Percentiles rank a stretch among this genome's conserved stretches.
phyloP scores from a whole-genome alignment of 1,140 invertebrate genomes.

The Xylocopa sonorina region DNA sequence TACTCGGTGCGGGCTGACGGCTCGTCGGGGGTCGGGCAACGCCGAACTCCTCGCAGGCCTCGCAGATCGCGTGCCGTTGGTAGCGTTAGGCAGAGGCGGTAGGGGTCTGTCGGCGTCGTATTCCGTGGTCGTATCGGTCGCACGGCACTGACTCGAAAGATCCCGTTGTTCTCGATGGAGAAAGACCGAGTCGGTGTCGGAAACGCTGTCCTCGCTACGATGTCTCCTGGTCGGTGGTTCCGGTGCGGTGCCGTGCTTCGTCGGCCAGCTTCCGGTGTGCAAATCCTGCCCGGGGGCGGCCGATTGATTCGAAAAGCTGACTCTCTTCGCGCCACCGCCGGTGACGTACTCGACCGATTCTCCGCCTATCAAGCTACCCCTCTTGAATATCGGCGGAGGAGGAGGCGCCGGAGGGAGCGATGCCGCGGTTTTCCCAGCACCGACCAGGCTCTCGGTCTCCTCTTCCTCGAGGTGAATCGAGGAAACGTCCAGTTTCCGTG shows the following conservation, averaged over 20 bases:
- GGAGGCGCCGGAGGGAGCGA: slow-evolving; percentile 47
- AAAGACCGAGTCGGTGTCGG: slow-evolving; percentile 66
- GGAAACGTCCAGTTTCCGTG: slow-evolving; percentile 34
- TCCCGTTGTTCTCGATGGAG: slow-evolving; percentile 56
- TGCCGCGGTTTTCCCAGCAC: slow-evolving; percentile 43
- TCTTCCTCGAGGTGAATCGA: slow-evolving; percentile 68
- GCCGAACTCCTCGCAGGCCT: slow-evolving; percentile 40
- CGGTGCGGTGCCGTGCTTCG: slow-evolving; percentile 82
- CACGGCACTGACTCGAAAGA: slow-evolving; percentile 31
- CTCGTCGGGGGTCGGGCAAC: neutral
- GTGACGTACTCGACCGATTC: slow-evolving; percentile 73
- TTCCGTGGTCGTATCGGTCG: slow-evolving; percentile 48
- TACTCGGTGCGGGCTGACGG: slow-evolving; percentile 83
- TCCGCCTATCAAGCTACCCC: slow-evolving; percentile 80
- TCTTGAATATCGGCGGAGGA: slow-evolving; percentile 82
- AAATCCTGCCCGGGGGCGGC: slow-evolving; percentile 57
- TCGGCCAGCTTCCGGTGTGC: slow-evolving; percentile 79
- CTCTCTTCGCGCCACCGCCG: slow-evolving; percentile 77
- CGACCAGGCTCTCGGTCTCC: slow-evolving; percentile 39
- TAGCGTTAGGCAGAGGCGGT: slow-evolving; percentile 75
- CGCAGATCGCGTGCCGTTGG: too few relatives aligned
- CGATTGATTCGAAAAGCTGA: slow-evolving; percentile 81
- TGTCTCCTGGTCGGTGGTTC: slow-evolving; percentile 82
- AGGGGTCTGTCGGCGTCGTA: slow-evolving; percentile 77
- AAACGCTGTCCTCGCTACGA: slow-evolving; percentile 66